Evolutionary conservation across 1,140 invertebrate species (phyloP).

Genomic region (Conus betulinus): DNA sequence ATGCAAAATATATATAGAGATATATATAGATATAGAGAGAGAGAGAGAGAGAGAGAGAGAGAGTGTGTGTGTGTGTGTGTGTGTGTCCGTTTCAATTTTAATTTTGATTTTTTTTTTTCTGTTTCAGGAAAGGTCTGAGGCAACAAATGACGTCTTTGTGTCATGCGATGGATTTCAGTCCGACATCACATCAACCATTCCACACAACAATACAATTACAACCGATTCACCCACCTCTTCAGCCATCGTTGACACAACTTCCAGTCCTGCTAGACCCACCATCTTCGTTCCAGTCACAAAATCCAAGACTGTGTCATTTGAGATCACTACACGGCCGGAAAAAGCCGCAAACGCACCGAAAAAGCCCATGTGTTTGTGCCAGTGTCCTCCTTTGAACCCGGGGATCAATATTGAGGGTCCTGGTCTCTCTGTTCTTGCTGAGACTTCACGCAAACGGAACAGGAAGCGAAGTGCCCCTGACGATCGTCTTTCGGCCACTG

Average conservation of each 20-base stretch:
- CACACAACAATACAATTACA: background rate
- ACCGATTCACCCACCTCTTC: slow-evolving; percentile 15
- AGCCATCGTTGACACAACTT: background rate
- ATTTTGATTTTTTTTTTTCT: background rate
- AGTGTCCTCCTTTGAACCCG: background rate
- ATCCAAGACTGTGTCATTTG: background rate
- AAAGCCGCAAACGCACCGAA: background rate
- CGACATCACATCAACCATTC: background rate
- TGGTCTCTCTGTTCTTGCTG: background rate
- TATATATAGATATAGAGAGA: background rate
- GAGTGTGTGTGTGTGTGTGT: too few species aligned
- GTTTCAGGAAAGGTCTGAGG: background rate
- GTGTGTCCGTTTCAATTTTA: background rate
- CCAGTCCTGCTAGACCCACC: background rate
- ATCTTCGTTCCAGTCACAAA: background rate
- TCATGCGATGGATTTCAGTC: background rate
- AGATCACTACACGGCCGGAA: background rate
- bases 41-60: too few species aligned
- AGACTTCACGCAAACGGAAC: background rate
- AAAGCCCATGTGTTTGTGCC: background rate
- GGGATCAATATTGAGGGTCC: background rate
- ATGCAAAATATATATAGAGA: background rate
- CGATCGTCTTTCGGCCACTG: background rate
- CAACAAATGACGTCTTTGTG: background rate
- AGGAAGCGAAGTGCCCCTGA: background rate